phyloP scores from a whole-genome alignment of 2,113 vertebrate genomes.

The Cathartes aura region DNA sequence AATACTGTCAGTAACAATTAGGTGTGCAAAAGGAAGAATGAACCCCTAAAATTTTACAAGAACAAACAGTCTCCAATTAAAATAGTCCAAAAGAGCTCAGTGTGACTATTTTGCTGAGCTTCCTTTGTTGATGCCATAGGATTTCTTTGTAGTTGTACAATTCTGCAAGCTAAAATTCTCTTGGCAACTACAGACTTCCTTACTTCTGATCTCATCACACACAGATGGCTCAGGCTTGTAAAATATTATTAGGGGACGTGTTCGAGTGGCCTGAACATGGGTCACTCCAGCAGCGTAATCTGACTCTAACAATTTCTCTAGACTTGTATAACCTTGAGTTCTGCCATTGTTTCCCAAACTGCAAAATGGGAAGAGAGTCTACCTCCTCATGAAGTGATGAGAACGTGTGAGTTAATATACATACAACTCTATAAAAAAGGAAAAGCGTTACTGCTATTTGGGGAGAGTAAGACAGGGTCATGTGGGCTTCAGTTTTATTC shows the following conservation, averaged over 20 bases:
- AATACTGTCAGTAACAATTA: not conserved
- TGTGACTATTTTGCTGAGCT: not conserved
- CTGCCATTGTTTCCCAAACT: not conserved
- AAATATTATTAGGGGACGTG: constrained; percentile 64
- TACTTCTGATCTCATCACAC: constrained; percentile 70
- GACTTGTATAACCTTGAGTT: constrained; percentile 12
- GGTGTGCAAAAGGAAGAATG: not conserved
- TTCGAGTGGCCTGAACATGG: constrained; percentile 54
- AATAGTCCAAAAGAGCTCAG: not conserved
- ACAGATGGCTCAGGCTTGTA: constrained; percentile 66
- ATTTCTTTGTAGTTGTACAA: constrained; percentile 40
- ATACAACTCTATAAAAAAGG: not conserved
- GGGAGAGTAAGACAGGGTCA: not conserved
- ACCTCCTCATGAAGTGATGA: not conserved
- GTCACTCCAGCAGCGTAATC: constrained; percentile 53
- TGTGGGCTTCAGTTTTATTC: constrained; percentile 29
- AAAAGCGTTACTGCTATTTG: constrained; percentile 4
- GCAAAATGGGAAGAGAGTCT: not conserved
- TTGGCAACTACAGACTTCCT: constrained; percentile 65
- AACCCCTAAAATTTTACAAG: not conserved
- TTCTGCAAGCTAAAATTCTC: constrained; percentile 56
- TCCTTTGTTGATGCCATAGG: constrained; percentile 12
- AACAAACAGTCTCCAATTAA: not conserved
- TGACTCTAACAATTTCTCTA: constrained; percentile 29
- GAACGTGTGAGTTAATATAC: not conserved